Percentiles rank a stretch among this genome's conserved stretches.
Conservation (phyloP, 2,888 invertebrate genomes). For the Ormyrus nitidulus region DNA sequence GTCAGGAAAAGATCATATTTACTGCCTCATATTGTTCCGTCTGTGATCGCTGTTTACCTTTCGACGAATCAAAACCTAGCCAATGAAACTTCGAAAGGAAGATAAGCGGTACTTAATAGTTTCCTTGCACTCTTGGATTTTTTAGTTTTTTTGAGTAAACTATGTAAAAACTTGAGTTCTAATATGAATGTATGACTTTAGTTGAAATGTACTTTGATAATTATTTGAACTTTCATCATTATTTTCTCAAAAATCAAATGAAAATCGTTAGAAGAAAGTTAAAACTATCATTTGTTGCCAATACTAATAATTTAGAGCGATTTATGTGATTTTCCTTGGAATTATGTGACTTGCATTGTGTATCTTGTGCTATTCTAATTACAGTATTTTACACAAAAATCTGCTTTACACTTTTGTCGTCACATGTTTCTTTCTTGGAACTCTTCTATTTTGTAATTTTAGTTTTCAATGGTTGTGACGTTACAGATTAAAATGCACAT, state of each 20-base stretch:
- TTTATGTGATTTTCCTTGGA: slow-evolving; percentile 44
- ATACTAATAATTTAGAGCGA: slow-evolving; percentile 31
- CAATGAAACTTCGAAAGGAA: slow-evolving; percentile 18
- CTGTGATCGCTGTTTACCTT: slow-evolving; percentile 43
- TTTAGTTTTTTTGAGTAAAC: neutral
- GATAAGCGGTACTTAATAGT: slow-evolving; percentile 34
- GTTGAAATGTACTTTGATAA: slow-evolving; percentile 17
- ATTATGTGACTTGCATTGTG: slow-evolving; percentile 58
- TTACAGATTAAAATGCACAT: slow-evolving; percentile 7
- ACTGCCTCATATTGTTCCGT: slow-evolving; percentile 40
- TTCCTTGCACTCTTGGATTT: slow-evolving; percentile 8
- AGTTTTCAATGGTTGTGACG: slow-evolving; percentile 5
- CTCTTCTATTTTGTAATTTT: slow-evolving; percentile 7
- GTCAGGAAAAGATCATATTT: slow-evolving; percentile 39
- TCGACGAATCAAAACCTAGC: slow-evolving; percentile 38
- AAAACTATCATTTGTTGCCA: slow-evolving; percentile 31
- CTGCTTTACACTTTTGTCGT: slow-evolving; percentile 28
- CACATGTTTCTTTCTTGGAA: slow-evolving; percentile 30
- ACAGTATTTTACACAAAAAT: slow-evolving; percentile 63
- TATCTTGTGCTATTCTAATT: slow-evolving; percentile 63
- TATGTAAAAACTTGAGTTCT: neutral
- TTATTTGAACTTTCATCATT: slow-evolving; percentile 9
- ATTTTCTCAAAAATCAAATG: slow-evolving; percentile 17
- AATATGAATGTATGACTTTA: slow-evolving; percentile 22
- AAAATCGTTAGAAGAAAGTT: slow-evolving; percentile 28